Percentiles rank a stretch among this genome's conserved stretches.
phyloP scores from a whole-genome alignment of 2,888 invertebrate species.

The Drosophila emarginata region DNA sequence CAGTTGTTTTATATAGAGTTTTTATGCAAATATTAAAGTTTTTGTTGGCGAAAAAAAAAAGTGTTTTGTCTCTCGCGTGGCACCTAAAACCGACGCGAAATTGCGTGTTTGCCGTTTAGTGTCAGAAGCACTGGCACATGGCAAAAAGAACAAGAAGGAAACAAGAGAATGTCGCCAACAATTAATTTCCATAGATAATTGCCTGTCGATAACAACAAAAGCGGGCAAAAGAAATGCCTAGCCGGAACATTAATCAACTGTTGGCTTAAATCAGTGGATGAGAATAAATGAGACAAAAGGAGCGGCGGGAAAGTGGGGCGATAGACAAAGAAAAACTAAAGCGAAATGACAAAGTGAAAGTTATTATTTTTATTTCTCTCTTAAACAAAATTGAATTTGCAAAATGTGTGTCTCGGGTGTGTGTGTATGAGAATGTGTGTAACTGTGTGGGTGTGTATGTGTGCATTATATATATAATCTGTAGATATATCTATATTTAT shows the following conservation, averaged over 20 bases:
- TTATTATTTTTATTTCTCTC: conserved; percentile 55
- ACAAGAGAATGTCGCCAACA: conserved; percentile 50
- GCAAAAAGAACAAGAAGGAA: conserved; percentile 20
- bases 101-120: conserved; percentile 12
- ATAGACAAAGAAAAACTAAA: conserved; percentile 38
- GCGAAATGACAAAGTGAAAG: conserved; percentile 41
- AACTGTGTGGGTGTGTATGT: conserved; percentile 23
- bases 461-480: conserved; percentile 31
- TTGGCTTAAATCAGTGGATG: conserved; percentile 5
- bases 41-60: neutral
- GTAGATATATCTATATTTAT: conserved; percentile 36
- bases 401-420: conserved; percentile 43
- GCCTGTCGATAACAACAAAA: conserved; percentile 52
- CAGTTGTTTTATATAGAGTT: conserved; percentile 5
- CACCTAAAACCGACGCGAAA: conserved; percentile 11
- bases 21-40: conserved; percentile 1
- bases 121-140: neutral
- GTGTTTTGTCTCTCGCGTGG: neutral
- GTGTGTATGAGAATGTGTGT: conserved; percentile 33
- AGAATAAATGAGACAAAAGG: neutral
- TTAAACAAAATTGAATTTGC: conserved; percentile 59
- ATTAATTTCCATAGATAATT: conserved; percentile 68
- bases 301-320: neutral
- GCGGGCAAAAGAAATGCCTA: conserved; percentile 29
- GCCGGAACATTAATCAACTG: conserved; percentile 54